A percentile compares a stretch with the other conserved stretches of the same genome.
Conservation (phyloP, 2,113 vertebrate species). For the Takifugu bimaculatus region DNA sequence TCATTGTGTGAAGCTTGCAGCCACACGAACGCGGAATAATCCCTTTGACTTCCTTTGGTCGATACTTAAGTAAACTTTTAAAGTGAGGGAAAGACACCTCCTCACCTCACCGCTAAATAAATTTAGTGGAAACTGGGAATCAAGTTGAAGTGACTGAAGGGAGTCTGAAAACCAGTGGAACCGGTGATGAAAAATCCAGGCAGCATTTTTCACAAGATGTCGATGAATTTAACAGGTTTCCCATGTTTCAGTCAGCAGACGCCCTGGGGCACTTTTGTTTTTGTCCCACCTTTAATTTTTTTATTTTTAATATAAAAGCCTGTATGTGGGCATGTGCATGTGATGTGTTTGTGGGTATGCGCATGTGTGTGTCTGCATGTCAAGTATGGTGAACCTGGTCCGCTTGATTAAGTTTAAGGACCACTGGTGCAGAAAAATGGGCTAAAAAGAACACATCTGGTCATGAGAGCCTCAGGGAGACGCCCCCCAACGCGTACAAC, state of each 20-base stretch:
- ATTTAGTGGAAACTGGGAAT: neutral
- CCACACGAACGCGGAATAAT: slow-evolving; percentile 40
- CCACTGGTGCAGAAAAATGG: slow-evolving; percentile 35
- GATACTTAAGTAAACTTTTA: slow-evolving; percentile 25
- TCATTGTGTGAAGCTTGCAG: slow-evolving; percentile 43
- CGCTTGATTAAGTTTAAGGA: slow-evolving; percentile 18
- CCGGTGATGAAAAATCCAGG: too few species aligned
- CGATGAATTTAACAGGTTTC: too few species aligned
- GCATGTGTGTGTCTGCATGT: neutral
- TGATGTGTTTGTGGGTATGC: neutral
- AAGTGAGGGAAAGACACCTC: slow-evolving; percentile 20
- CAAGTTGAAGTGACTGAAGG: slow-evolving; percentile 2
- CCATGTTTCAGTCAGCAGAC: too few species aligned
- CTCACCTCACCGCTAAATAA: neutral
- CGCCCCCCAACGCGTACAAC: neutral
- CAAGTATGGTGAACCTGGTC: too few species aligned
- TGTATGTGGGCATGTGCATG: too few species aligned
- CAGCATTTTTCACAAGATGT: too few species aligned
- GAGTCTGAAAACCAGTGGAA: neutral
- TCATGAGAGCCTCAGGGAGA: slow-evolving; percentile 23
- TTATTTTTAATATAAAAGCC: too few species aligned
- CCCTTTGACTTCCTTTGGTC: slow-evolving; percentile 21
- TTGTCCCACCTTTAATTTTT: too few species aligned
- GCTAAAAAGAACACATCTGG: slow-evolving; percentile 47
- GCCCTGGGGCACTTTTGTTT: too few species aligned